These are phyloP conservation scores for Pygocentrus nattereri DNA, from an alignment of 2,797 vertebrate genomes.

Conservation along the genomic window DNA sequence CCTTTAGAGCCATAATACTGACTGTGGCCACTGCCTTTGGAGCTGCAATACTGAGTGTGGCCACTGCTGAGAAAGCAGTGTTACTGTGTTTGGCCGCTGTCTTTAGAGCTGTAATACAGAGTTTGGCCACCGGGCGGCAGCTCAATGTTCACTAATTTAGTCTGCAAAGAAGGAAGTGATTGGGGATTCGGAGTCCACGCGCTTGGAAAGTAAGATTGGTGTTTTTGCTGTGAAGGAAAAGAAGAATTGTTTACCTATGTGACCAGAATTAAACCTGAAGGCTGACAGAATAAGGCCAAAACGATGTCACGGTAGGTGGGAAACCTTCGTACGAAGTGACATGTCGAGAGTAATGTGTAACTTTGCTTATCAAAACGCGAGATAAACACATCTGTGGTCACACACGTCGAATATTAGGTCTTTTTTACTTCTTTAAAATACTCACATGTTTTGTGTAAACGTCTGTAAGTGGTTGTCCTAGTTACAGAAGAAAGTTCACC, in stretches of 20 bases:
- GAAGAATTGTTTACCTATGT: neutral
- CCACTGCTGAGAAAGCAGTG: too few species aligned
- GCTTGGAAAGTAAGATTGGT: neutral
- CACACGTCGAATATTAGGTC: neutral
- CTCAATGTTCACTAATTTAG: neutral
- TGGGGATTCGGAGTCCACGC: neutral
- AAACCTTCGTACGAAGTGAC: neutral
- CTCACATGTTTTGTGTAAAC: neutral
- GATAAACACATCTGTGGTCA: neutral
- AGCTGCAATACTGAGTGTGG: too few species aligned
- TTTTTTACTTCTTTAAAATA: neutral
- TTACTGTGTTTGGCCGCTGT: neutral
- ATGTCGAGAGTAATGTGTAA: too few species aligned
- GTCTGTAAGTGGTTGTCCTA: neutral
- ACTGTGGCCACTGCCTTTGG: neutral
- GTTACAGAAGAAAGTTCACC: neutral
- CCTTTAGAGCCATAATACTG: neutral
- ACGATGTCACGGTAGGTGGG: conserved; percentile 41
- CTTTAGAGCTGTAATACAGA: neutral
- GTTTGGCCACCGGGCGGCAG: conserved; percentile 1
- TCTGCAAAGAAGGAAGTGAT: conserved; percentile 32
- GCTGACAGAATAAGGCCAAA: neutral
- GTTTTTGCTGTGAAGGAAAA: neutral
- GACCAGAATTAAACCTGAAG: neutral
- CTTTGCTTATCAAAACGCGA: neutral